These are phyloP conservation scores for Motacilla tschutschensis DNA, from an alignment of 2,113 vertebrate species.

Conservation along the genomic window DNA sequence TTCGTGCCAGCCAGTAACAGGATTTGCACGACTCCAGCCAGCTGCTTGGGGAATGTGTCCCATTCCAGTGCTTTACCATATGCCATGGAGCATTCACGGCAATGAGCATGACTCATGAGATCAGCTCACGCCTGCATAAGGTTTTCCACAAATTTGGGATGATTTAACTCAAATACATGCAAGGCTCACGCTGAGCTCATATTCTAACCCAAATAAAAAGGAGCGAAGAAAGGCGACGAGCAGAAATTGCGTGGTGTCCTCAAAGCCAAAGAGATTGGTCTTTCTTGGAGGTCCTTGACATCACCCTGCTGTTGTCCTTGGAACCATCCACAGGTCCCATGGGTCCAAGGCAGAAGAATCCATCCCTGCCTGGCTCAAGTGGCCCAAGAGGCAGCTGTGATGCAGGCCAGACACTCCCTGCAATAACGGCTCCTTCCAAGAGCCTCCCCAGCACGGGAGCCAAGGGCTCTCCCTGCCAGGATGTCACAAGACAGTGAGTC, in stretches of 20 bases:
- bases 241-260: not conserved
- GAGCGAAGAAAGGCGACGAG: not conserved
- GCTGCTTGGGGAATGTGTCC: not conserved
- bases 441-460: not conserved
- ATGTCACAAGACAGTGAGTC: slow-evolving; percentile 43
- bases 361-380: not conserved
- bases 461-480: slow-evolving; percentile 16
- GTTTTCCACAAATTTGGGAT: slow-evolving; percentile 8
- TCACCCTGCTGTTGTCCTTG: not conserved
- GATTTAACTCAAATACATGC: not conserved
- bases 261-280: not conserved
- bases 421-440: slow-evolving; percentile 26
- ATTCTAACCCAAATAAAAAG: not conserved
- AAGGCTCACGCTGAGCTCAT: not conserved
- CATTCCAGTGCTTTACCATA: not conserved
- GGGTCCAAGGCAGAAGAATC: not conserved
- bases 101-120: not conserved
- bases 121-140: not conserved
- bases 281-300: not conserved
- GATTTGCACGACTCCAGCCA: slow-evolving; percentile 8
- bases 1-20: not conserved
- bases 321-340: not conserved
- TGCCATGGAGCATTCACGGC: not conserved
- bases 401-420: not conserved
- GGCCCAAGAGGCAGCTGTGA: not conserved